These are phyloP conservation scores for Holotrichia oblita DNA, from an alignment of 1,140 invertebrate genomes.

Conservation along the genomic window DNA sequence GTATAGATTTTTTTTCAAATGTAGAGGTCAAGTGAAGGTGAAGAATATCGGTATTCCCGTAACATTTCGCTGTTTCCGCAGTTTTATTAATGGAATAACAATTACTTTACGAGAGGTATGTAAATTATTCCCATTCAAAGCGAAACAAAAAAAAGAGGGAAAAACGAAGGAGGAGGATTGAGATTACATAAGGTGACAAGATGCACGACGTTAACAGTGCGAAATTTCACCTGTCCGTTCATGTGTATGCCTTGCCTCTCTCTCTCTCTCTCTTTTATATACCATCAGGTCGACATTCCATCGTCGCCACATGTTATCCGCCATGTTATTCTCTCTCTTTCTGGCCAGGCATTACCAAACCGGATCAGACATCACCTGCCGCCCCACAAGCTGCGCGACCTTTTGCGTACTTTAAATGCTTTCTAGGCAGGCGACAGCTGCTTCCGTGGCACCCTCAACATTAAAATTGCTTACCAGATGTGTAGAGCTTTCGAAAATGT, in stretches of 20 bases:
- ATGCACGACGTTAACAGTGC: conserved; percentile 4
- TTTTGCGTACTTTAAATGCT: conserved; percentile 46
- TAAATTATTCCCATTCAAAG: background rate
- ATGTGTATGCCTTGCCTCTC: background rate
- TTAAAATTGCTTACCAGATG: conserved; percentile 36
- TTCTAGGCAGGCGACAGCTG: conserved; percentile 43
- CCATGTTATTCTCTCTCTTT: conserved; percentile 28
- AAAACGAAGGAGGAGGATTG: background rate
- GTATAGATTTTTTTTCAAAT: conserved; percentile 5
- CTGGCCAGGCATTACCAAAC: conserved; percentile 32
- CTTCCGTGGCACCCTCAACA: conserved; percentile 45
- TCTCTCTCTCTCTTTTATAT: background rate
- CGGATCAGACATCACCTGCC: conserved; percentile 46
- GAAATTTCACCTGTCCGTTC: conserved; percentile 33
- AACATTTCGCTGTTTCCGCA: background rate
- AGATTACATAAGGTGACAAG: conserved; percentile 17
- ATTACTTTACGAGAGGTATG: conserved; percentile 4
- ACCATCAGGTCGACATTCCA: conserved; percentile 26
- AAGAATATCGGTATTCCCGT: conserved; percentile 22
- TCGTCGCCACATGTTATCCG: conserved; percentile 29
- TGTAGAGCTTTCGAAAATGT: conserved; percentile 3
- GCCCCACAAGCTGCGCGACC: conserved; percentile 44
- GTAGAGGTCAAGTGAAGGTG: conserved; percentile 27
- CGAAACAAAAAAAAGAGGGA: background rate
- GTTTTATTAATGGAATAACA: conserved; percentile 16